Percentiles rank a stretch among this genome's conserved stretches.
phyloP scores from a whole-genome alignment of 2,797 vertebrate species.

The Rhynchotus rufescens region DNA sequence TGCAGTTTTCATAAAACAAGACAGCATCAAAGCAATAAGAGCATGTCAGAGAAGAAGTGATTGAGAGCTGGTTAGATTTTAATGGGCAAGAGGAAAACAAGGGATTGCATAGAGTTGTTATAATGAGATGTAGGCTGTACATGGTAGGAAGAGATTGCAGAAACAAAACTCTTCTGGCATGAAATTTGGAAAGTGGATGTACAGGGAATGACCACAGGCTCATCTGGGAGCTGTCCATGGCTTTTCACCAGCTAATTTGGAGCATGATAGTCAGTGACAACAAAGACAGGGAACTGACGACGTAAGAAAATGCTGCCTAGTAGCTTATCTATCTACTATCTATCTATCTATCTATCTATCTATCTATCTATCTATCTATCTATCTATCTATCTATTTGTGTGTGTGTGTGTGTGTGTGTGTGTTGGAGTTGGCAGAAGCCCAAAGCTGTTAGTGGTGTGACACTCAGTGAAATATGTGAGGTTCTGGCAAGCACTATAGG shows the following conservation, averaged over 20 bases:
- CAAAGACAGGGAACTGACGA: neutral
- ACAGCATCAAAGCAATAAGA: neutral
- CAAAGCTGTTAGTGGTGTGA: neutral
- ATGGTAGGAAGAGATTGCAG: neutral
- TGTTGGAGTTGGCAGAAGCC: conserved; percentile 10
- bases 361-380: neutral
- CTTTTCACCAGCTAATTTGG: conserved; percentile 11
- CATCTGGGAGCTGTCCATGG: neutral
- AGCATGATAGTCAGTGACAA: neutral
- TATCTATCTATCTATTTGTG: no score
- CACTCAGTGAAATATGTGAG: neutral
- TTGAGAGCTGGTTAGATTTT: conserved; percentile 1
- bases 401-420: neutral
- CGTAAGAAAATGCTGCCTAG: neutral
- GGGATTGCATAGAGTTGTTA: neutral
- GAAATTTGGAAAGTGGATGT: conserved; percentile 3
- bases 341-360: neutral
- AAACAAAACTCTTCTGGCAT: neutral
- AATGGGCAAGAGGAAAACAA: neutral
- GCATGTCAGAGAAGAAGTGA: neutral
- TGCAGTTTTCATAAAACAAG: conserved; percentile 7
- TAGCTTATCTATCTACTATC: neutral
- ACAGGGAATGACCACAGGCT: neutral
- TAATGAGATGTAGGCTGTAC: neutral
- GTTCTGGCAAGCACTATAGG: neutral